Conservation (phyloP, 2,113 vertebrate genomes). For the Nothoprocta perdicaria region DNA sequence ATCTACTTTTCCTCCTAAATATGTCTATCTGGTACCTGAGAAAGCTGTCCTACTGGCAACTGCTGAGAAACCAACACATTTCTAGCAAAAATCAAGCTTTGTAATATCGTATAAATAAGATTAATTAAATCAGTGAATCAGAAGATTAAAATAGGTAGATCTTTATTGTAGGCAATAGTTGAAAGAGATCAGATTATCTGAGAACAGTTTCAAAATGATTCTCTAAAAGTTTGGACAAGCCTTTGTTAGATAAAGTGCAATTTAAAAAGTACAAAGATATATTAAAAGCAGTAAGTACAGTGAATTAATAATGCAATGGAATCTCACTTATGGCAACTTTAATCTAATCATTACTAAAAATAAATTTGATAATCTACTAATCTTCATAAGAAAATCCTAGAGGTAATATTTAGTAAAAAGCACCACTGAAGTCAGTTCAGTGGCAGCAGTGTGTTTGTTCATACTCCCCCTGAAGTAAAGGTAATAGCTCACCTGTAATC, state of each 20-base stretch:
- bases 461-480: not conserved
- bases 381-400: not conserved
- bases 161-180: not conserved
- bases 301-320: not conserved
- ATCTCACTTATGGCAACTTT: not conserved
- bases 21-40: not conserved
- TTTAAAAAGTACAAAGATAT: not conserved
- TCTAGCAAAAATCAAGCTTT: not conserved
- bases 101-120: not conserved
- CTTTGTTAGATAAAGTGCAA: not conserved
- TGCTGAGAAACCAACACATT: not conserved
- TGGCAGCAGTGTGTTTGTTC: not conserved
- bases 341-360: not conserved
- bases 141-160: not conserved
- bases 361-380: not conserved
- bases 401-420: not conserved
- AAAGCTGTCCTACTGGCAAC: not conserved
- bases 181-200: not conserved
- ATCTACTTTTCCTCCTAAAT: not conserved
- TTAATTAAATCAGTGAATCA: not conserved
- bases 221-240: not conserved
- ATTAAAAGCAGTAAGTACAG: not conserved
- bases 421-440: not conserved
- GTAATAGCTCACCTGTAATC: not conserved
- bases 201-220: not conserved